Percentiles rank a stretch among this genome's conserved stretches.
Conservation (phyloP, 1,140 invertebrate genomes). For the Camponotus vicinus region DNA sequence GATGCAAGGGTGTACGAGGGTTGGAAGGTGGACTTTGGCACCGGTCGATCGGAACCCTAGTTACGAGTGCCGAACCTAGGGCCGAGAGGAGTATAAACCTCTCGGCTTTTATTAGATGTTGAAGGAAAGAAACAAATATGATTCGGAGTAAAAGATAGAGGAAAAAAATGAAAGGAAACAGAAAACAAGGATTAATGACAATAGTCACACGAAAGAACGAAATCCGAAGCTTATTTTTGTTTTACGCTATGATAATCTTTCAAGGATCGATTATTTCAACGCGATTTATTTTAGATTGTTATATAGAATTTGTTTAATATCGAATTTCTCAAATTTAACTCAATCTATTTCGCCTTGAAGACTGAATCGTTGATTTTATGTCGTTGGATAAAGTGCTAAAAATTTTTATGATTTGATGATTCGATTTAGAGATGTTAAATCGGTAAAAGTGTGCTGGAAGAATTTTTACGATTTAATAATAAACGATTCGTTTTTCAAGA, state of each 20-base stretch:
- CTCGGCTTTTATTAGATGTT: constrained; percentile 76
- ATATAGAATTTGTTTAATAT: neutral
- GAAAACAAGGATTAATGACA: neutral
- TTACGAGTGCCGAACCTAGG: constrained; percentile 87
- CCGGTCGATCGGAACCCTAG: constrained; percentile 86
- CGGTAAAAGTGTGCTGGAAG: neutral
- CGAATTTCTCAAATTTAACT: neutral
- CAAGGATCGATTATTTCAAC: constrained; percentile 27
- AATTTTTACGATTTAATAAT: neutral
- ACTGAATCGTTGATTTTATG: neutral
- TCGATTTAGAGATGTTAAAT: no score
- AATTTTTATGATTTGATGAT: constrained; percentile 12
- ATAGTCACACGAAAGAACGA: neutral
- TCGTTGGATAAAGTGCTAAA: neutral
- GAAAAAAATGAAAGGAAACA: neutral
- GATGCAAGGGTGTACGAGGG: constrained; percentile 79
- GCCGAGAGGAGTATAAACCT: constrained; percentile 80
- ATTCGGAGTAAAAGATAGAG: neutral
- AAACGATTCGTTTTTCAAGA: neutral
- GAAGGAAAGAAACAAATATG: neutral
- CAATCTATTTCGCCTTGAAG: neutral
- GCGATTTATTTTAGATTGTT: neutral
- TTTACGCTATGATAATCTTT: constrained; percentile 10
- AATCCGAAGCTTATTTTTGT: neutral
- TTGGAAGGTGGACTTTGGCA: constrained; percentile 84